Evolutionary conservation across 2,888 invertebrate species (phyloP), one percentile per base, ranked within the genome.

Genomic region (Stenotaenia linearis): DNA sequence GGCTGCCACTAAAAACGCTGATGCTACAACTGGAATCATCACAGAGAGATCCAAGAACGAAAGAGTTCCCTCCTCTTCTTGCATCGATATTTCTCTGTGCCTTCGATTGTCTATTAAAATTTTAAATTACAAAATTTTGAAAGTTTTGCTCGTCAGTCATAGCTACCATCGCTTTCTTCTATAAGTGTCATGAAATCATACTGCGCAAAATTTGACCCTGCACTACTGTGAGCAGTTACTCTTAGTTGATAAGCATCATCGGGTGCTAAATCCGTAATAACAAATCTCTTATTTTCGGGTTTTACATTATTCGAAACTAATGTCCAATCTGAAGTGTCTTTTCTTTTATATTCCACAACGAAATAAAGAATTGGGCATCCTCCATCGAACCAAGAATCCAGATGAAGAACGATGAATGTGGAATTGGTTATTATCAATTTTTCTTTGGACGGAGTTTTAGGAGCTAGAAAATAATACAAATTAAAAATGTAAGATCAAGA

Each of bases 231-330:
- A 28, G 81, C 81, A 9, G 80, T 81, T 56, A 81, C 76, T 10
- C 78, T 40, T 1, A 81, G 77, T 35, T 61, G 80, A 69, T 81
- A 81, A 61, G 75, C 40, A 15, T 69, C 78, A 40, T 78, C 80
- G 5, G 81, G 78, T 10, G 75, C 25, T 75, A 81, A 74, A 76
- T 81, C 81, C 25, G 79, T 77, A 15, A 81, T 80, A 10, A 81
- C 81, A 28, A 80, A 81, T 32, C 77, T 50, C 23, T 75, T 81
- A 76, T 81, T 81, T 77, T 83, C 82, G 15, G 81, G 81, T 23
- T 82, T 82, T 10, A 83, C 81, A 77, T 83, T 82, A 80, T 83
- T 83, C 30, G 82, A 83, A 25, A 83, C 83, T 15, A 82, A 80
- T 9, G 82, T 82, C 81, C 82, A 82, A 18, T 82, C 81, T n/a